phyloP scores from a whole-genome alignment of 2,797 vertebrate genomes.

The Lepidocolaptes lacrymiger region DNA sequence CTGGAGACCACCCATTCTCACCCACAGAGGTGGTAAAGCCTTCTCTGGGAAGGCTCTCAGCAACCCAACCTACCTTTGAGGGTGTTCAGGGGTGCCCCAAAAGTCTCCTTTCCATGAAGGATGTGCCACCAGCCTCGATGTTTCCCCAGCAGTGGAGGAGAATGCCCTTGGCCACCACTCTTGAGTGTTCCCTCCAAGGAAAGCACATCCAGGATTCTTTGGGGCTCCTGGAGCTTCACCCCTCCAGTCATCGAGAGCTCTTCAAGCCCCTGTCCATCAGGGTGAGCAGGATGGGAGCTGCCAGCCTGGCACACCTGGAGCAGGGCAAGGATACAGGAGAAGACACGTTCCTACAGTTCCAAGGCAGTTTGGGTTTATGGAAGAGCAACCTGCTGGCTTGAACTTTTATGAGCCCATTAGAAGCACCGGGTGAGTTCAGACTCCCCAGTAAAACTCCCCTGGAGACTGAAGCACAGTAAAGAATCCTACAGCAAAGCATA shows the following conservation, averaged over 20 bases:
- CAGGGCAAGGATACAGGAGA: background rate
- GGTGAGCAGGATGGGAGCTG: background rate
- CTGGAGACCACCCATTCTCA: rapidly evolving
- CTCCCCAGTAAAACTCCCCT: background rate
- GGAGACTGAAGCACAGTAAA: background rate
- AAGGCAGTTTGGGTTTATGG: background rate
- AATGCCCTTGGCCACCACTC: rapidly evolving
- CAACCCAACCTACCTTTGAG: background rate
- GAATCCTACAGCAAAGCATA: background rate
- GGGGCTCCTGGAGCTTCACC: background rate
- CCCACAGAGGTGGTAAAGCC: background rate
- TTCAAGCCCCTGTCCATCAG: background rate
- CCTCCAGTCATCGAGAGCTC: background rate
- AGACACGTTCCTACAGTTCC: background rate
- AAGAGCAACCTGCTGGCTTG: background rate
- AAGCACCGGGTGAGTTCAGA: background rate
- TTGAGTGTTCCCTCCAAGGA: background rate
- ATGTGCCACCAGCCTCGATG: rapidly evolving
- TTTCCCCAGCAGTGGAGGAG: background rate
- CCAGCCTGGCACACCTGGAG: background rate
- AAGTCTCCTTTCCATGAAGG: background rate
- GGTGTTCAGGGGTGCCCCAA: background rate
- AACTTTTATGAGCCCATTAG: background rate
- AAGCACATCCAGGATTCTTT: background rate
- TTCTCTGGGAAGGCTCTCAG: background rate